Evolutionary conservation across 2,797 vertebrate species (phyloP).

Genomic region (Oceanodroma leucorhoa): DNA sequence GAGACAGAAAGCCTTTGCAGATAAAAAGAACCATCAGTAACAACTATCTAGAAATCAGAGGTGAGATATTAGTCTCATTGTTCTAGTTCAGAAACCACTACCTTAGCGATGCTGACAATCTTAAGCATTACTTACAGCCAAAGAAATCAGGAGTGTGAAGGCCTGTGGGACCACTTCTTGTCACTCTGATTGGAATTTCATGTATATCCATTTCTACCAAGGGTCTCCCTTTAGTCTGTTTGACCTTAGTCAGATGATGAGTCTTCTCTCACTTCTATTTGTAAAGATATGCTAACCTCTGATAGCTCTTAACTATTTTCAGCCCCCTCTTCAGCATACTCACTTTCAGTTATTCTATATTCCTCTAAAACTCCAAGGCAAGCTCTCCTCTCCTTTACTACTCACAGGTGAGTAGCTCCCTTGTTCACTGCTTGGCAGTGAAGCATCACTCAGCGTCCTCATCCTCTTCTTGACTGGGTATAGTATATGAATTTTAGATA

Average conservation of each 20-base stretch:
- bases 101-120: neutral
- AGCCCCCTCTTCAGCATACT: neutral
- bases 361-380: neutral
- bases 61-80: neutral
- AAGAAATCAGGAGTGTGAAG: neutral
- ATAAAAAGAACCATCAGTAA: neutral
- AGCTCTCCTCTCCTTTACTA: neutral
- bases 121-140: neutral
- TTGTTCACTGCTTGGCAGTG: neutral
- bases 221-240: neutral
- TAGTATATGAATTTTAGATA: neutral
- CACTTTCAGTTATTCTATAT: neutral
- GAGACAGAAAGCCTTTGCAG: neutral
- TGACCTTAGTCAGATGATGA: neutral
- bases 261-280: neutral
- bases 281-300: neutral
- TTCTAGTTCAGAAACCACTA: neutral
- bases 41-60: neutral
- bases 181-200: neutral
- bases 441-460: neutral
- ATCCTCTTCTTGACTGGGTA: neutral
- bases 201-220: neutral
- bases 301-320: neutral
- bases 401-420: neutral
- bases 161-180: neutral